Conservation (phyloP, 1,140 invertebrate species). For the Teleopsis dalmanni region DNA sequence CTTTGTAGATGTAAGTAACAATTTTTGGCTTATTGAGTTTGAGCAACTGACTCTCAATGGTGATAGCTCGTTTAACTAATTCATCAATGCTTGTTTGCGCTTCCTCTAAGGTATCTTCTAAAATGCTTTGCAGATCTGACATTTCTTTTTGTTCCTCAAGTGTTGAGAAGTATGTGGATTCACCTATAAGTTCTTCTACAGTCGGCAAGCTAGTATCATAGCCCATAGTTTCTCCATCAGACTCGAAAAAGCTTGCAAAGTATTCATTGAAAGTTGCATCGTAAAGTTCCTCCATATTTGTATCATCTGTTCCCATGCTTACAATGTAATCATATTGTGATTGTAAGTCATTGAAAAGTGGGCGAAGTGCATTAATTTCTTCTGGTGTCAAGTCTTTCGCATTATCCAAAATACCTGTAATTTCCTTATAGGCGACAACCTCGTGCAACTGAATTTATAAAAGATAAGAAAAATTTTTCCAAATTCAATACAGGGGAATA, state of each 20-base stretch:
- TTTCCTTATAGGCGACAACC: not conserved
- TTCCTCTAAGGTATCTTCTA: constrained; percentile 34
- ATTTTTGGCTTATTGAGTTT: constrained; percentile 34
- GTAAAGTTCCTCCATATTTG: not conserved
- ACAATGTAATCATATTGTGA: constrained; percentile 27
- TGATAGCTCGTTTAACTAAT: constrained; percentile 20
- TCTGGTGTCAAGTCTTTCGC: constrained; percentile 18
- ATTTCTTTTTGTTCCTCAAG: constrained; percentile 21
- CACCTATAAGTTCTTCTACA: constrained; percentile 23
- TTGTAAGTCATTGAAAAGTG: constrained; percentile 28
- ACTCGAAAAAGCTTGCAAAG: not conserved
- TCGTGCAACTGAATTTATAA: too few species aligned
- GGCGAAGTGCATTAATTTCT: constrained; percentile 25
- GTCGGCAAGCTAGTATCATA: constrained; percentile 31
- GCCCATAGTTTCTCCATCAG: constrained; percentile 6
- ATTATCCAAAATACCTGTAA: constrained; percentile 16
- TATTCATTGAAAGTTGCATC: not conserved
- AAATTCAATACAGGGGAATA: too few species aligned
- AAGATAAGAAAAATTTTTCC: too few species aligned
- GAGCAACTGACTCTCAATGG: constrained; percentile 22
- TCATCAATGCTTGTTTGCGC: constrained; percentile 25
- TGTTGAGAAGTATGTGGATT: too few species aligned
- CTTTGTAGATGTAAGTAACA: constrained; percentile 23
- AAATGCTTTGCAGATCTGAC: constrained; percentile 22
- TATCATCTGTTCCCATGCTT: constrained; percentile 13